A percentile compares a stretch with the other conserved stretches of the same genome.
These are phyloP conservation scores for Bactericera cockerelli DNA, from an alignment of 1,140 invertebrate species.

Conservation along the genomic window DNA sequence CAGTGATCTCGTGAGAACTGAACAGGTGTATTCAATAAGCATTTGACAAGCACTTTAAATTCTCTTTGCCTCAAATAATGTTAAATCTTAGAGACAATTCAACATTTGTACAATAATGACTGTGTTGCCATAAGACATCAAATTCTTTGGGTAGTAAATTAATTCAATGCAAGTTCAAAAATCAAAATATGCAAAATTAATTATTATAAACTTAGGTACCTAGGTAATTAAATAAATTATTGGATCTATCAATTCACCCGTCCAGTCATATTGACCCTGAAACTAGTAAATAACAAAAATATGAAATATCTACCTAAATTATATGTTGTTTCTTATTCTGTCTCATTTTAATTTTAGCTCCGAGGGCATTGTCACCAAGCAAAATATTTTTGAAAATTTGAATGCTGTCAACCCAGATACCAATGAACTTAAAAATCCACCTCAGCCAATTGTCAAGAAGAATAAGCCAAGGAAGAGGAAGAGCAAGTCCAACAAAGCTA, in stretches of 20 bases:
- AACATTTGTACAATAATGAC: no score
- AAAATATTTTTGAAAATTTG: slow-evolving; percentile 4
- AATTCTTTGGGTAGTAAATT: no score
- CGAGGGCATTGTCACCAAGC: background rate
- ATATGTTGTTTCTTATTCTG: background rate
- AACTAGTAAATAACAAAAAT: background rate
- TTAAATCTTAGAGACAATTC: no score
- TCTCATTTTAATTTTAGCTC: background rate
- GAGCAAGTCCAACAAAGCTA: background rate
- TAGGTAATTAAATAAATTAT: background rate
- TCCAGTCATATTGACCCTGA: background rate
- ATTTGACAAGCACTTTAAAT: no score
- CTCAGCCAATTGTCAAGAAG: background rate
- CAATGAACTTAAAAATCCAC: slow-evolving; percentile 1
- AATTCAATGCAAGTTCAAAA: no score
- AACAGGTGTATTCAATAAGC: no score
- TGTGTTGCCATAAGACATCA: no score
- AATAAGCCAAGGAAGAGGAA: background rate
- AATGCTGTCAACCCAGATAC: slow-evolving; percentile 5
- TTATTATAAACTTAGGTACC: background rate
- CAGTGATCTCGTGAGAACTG: no score
- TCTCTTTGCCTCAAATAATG: no score
- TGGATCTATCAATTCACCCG: background rate
- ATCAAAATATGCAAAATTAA: background rate
- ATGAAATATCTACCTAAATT: background rate